Evolutionary conservation across 2,888 invertebrate species (phyloP), one percentile per base, ranked within the genome.

Genomic region (Pollenia griseotomentosa): DNA sequence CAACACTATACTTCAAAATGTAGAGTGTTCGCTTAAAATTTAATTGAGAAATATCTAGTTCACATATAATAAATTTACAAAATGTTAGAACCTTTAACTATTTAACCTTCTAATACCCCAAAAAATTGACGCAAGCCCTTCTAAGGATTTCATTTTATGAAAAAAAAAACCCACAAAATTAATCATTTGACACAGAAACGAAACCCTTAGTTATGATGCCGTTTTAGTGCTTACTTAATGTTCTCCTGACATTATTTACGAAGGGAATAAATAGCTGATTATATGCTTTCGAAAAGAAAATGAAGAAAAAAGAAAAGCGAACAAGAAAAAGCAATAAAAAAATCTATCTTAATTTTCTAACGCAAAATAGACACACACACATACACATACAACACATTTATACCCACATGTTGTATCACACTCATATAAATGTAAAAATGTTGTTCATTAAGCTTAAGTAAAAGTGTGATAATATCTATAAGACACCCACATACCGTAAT

Each of bases 391-490:
- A 23, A 33, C 6, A 23, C 33, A 16, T 57, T 11, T 12, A 40
- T 44, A 53, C 0, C 46, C 40, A 48, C 16, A 42, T 23, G 16
- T n/a, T 40, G 2, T 8, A 33, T 46, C 33, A 12, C 42, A 46
- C 40, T 55, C 42, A 14, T 9, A 2, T 5, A 71, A 71, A 81
- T 66, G 71, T 33, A 57, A 65, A 81, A 75, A 57, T 71, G 23
- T 48, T 81, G 57, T 81, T 77, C 85, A 77, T 77, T 81, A 73
- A 66, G 80, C 71, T 77, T 53, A 65, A 77, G 59, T 63, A 63
- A 65, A 71, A 81, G 75, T 71, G 77, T 53, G 77, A 81, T 85
- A 85, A 85, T 77, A 33, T 33, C 81, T 61, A 71, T 66, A 77
- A 65, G n/a, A 57, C 75, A 71, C 40, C 51, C 57, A 57, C 63